These are phyloP conservation scores for Synchiropus splendidus DNA, from an alignment of 2,113 vertebrate species.

Conservation along the genomic window DNA sequence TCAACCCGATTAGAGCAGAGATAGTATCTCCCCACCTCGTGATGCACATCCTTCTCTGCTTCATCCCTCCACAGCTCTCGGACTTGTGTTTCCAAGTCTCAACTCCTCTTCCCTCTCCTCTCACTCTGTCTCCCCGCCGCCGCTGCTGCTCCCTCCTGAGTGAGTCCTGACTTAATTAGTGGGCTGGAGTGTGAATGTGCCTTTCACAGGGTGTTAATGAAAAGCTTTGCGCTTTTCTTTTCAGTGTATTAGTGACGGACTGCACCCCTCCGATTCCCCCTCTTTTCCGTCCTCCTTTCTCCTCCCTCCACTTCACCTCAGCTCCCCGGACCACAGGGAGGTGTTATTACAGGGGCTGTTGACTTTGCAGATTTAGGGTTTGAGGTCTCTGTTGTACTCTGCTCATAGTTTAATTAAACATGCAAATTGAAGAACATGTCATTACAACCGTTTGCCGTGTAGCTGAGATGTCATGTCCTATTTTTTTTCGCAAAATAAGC, in stretches of 20 bases:
- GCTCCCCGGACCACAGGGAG: slow-evolving; percentile 59
- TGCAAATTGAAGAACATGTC: slow-evolving; percentile 66
- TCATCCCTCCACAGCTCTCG: slow-evolving; percentile 14
- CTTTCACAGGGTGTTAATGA: slow-evolving; percentile 90
- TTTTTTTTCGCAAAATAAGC: slow-evolving; percentile 29
- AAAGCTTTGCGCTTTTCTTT: slow-evolving; percentile 81
- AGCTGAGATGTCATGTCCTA: slow-evolving; percentile 48
- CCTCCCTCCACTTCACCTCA: slow-evolving; percentile 35
- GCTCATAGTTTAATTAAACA: slow-evolving; percentile 76
- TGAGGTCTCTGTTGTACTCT: slow-evolving; percentile 62
- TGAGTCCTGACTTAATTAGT: slow-evolving; percentile 83
- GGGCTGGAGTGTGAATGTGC: slow-evolving; percentile 79
- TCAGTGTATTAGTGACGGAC: slow-evolving; percentile 66
- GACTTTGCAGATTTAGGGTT: slow-evolving; percentile 76
- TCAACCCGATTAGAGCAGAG: slow-evolving; percentile 74
- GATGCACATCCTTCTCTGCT: slow-evolving; percentile 8
- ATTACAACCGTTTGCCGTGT: slow-evolving; percentile 57
- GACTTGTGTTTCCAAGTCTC: slow-evolving; percentile 22
- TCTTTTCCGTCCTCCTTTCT: slow-evolving; percentile 34
- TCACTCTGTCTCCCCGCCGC: slow-evolving; percentile 14
- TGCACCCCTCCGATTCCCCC: slow-evolving; percentile 56
- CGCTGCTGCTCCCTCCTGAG: slow-evolving; percentile 71
- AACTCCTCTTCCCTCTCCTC: slow-evolving; percentile 21
- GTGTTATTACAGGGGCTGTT: slow-evolving; percentile 76
- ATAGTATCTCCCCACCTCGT: slow-evolving; percentile 35